Evolutionary conservation across 2,797 vertebrate genomes (phyloP).

Genomic region (Aulostomus chinensis): DNA sequence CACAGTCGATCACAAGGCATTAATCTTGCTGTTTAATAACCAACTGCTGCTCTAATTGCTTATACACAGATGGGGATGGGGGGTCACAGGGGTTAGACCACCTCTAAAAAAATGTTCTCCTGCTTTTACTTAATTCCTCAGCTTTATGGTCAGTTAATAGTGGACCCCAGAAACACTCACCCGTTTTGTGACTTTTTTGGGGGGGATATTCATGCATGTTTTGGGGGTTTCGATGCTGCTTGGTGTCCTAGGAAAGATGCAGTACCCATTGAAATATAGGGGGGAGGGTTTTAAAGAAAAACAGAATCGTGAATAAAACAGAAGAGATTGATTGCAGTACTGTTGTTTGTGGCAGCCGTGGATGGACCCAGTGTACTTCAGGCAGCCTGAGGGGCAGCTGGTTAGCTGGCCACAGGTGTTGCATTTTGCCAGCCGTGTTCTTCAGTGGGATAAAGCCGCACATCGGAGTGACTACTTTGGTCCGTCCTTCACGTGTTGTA

Average conservation of each 20-base stretch:
- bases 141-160: slow-evolving; percentile 1
- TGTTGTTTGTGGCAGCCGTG: too few species aligned
- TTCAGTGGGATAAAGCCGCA: too few species aligned
- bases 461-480: too few species aligned
- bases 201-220: background rate
- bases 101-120: slow-evolving; percentile 12
- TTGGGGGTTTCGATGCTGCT: background rate
- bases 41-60: slow-evolving; percentile 74
- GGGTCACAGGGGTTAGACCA: slow-evolving; percentile 13
- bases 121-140: slow-evolving; percentile 15
- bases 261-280: too few species aligned
- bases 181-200: background rate
- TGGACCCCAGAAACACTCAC: background rate
- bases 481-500: too few species aligned
- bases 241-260: background rate
- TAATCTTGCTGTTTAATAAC: slow-evolving; percentile 81
- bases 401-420: too few species aligned
- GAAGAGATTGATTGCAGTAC: too few species aligned
- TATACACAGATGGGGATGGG: slow-evolving; percentile 61
- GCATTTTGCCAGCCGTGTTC: too few species aligned
- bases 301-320: too few species aligned
- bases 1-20: slow-evolving; percentile 76
- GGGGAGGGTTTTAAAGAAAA: too few species aligned
- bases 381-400: too few species aligned
- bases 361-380: too few species aligned